Percentiles rank a stretch among this genome's conserved stretches.
Evolutionary conservation across 2,113 vertebrate genomes (phyloP).

Genomic region (Ochotona princeps): DNA sequence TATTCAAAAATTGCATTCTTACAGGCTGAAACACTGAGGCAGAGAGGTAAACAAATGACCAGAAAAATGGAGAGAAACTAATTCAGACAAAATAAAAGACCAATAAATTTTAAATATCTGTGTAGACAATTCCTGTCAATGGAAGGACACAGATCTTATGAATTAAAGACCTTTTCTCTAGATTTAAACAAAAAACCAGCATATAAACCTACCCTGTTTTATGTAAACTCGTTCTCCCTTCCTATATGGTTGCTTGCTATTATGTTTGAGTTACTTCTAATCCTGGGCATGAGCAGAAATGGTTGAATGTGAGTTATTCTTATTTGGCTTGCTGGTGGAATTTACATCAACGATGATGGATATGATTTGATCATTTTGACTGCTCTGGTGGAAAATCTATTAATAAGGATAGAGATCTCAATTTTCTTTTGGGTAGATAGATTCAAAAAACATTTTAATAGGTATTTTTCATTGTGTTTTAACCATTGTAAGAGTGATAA

Average conservation of each 20-base stretch:
- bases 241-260: background rate
- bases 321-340: background rate
- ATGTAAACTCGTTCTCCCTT: background rate
- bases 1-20: background rate
- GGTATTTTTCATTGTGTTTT: background rate
- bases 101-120: background rate
- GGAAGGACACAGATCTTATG: background rate
- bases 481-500: background rate
- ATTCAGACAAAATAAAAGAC: background rate
- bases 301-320: background rate
- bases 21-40: background rate
- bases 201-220: background rate
- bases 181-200: slow-evolving; percentile 17
- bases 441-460: background rate
- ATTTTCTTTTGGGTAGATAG: background rate
- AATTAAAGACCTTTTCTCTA: background rate
- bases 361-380: slow-evolving; percentile 7
- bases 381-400: background rate
- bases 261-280: background rate
- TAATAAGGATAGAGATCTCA: background rate
- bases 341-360: background rate
- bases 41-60: background rate
- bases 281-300: background rate
- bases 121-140: background rate
- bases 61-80: background rate